These are phyloP conservation scores for Oryzias sinensis DNA, from an alignment of 2,797 vertebrate genomes.

Conservation along the genomic window DNA sequence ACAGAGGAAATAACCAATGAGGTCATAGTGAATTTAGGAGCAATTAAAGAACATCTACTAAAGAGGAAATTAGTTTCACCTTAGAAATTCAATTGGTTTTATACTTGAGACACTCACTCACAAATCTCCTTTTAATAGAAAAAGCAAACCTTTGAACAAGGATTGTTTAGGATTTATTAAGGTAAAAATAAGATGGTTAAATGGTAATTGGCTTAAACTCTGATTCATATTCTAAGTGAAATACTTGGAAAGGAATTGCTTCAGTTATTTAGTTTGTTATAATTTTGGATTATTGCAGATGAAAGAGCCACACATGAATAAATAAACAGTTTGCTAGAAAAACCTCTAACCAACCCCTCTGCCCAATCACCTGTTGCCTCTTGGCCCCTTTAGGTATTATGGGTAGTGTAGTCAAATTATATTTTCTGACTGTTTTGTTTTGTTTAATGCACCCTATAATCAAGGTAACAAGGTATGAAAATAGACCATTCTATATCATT, in stretches of 20 bases:
- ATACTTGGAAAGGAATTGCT: neutral
- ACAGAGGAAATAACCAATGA: neutral
- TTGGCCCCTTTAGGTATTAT: too few species aligned
- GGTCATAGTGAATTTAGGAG: neutral
- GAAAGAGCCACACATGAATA: too few species aligned
- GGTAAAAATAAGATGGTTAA: neutral
- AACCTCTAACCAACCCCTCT: too few species aligned
- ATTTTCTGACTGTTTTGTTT: too few species aligned
- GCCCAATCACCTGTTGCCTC: too few species aligned
- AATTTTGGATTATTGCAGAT: too few species aligned
- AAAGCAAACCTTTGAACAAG: neutral
- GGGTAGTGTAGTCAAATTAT: too few species aligned
- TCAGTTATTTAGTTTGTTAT: neutral
- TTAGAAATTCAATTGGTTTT: neutral
- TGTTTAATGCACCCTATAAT: too few species aligned
- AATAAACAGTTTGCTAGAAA: too few species aligned
- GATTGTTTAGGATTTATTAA: neutral
- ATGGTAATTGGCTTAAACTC: neutral
- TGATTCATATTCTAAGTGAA: neutral
- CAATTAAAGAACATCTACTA: constrained; percentile 12
- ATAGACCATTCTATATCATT: too few species aligned
- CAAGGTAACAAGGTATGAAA: too few species aligned
- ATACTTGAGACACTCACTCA: neutral
- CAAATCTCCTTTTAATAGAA: too few species aligned
- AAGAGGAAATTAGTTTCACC: constrained; percentile 5